These are phyloP conservation scores for Manis javanica DNA, from an alignment of 2,797 vertebrate genomes.

Conservation along the genomic window DNA sequence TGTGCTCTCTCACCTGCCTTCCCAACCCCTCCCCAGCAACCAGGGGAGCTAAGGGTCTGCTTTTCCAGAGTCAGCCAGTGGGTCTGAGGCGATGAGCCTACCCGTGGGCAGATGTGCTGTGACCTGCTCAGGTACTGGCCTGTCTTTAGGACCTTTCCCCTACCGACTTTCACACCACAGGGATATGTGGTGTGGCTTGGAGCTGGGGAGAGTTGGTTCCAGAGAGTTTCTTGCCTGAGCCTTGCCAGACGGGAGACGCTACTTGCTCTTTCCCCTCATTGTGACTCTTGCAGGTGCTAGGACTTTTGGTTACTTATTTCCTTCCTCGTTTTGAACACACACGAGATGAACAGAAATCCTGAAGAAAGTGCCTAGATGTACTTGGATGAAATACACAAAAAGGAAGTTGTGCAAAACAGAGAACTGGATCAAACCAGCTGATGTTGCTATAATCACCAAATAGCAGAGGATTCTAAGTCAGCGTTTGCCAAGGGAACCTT, in stretches of 20 bases:
- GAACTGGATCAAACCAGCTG: constrained; percentile 18
- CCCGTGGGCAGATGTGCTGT: not conserved
- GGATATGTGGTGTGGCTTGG: not conserved
- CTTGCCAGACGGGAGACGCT: not conserved
- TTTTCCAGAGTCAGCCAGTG: constrained; percentile 1
- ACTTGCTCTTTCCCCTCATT: not conserved
- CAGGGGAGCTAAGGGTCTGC: not conserved
- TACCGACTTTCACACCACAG: not conserved
- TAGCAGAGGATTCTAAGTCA: not conserved
- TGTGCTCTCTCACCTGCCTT: not conserved
- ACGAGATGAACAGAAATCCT: constrained; percentile 45
- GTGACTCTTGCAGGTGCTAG: not conserved
- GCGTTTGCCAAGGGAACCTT: not conserved
- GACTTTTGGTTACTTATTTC: constrained; percentile 36
- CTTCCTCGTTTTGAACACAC: constrained; percentile 26
- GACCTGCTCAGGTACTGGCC: not conserved
- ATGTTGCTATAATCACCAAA: not conserved
- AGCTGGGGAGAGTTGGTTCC: not conserved
- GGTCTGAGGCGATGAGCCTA: not conserved
- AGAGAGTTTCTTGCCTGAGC: not conserved
- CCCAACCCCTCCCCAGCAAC: not conserved
- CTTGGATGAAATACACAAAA: constrained; percentile 22
- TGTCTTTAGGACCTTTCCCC: not conserved
- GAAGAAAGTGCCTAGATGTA: constrained; percentile 33
- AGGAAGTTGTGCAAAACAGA: constrained; percentile 33